These are phyloP conservation scores for Herpailurus yagouaroundi DNA, from an alignment of 2,113 vertebrate species.

Conservation along the genomic window DNA sequence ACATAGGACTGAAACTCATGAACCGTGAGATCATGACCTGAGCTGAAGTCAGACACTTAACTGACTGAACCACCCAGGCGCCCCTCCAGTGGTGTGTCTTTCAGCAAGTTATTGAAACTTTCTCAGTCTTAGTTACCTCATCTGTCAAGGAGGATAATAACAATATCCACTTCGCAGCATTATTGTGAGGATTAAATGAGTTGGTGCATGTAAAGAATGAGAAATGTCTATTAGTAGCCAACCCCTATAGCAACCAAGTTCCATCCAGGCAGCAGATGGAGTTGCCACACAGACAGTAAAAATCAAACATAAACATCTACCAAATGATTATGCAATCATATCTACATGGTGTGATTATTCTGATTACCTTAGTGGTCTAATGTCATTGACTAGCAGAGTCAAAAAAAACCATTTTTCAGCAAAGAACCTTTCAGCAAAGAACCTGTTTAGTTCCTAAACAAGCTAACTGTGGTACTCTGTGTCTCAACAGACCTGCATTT, in stretches of 20 bases:
- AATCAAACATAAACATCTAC: background rate
- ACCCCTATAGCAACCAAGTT: background rate
- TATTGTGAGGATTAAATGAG: background rate
- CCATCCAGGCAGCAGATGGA: background rate
- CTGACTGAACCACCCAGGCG: no score
- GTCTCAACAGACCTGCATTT: background rate
- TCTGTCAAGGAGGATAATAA: background rate
- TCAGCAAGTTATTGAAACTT: background rate
- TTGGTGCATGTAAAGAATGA: background rate
- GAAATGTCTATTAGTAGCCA: background rate
- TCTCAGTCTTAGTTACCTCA: background rate
- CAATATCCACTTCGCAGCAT: background rate
- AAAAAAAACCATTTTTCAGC: slow-evolving; percentile 12
- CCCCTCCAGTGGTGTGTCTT: background rate
- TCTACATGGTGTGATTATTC: background rate
- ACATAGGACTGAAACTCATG: fast-evolving
- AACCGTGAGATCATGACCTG: no score
- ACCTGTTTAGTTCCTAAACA: background rate
- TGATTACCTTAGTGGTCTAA: background rate
- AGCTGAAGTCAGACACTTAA: no score
- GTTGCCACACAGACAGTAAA: background rate
- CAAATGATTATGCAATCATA: background rate
- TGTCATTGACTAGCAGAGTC: background rate
- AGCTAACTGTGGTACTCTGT: background rate
- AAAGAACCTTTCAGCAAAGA: slow-evolving; percentile 33